phyloP scores from a whole-genome alignment of 2,888 invertebrate genomes.

The Bibio marci region DNA sequence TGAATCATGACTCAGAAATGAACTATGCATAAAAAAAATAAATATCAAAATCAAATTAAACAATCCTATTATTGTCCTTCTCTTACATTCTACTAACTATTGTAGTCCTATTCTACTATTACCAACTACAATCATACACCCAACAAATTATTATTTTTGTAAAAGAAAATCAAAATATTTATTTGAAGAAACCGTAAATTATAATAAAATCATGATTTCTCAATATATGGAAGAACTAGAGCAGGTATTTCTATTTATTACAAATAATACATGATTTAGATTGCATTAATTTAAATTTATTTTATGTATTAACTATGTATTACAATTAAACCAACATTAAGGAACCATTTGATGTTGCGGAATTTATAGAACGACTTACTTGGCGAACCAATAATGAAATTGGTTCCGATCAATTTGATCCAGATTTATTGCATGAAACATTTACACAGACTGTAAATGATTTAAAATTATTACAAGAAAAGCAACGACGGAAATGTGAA shows the following conservation, averaged over 20 bases:
- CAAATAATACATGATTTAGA: not conserved
- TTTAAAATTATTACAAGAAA: constrained; percentile 57
- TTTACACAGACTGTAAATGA: constrained; percentile 87
- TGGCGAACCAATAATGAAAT: constrained; percentile 75
- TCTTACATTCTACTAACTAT: too few species aligned
- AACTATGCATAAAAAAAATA: too few species aligned
- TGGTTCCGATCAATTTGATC: constrained; percentile 61
- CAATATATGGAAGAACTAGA: constrained; percentile 78
- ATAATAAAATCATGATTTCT: constrained; percentile 45
- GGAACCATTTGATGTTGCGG: constrained; percentile 94
- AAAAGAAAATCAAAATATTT: too few species aligned
- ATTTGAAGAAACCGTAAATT: too few species aligned
- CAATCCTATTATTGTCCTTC: too few species aligned
- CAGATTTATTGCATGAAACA: constrained; percentile 72
- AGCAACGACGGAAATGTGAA: constrained; percentile 73
- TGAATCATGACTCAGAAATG: too few species aligned
- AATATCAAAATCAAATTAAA: too few species aligned
- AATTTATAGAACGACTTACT: constrained; percentile 92
- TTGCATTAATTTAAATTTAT: not conserved
- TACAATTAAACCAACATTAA: constrained; percentile 27
- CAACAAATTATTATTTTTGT: too few species aligned
- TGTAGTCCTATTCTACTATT: too few species aligned
- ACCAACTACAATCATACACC: too few species aligned
- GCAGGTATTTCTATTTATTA: constrained; percentile 37
- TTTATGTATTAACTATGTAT: not conserved